Base-by-base conservation (phyloP, 1,140 invertebrate species). In the Riptortus pedestris region DNA sequence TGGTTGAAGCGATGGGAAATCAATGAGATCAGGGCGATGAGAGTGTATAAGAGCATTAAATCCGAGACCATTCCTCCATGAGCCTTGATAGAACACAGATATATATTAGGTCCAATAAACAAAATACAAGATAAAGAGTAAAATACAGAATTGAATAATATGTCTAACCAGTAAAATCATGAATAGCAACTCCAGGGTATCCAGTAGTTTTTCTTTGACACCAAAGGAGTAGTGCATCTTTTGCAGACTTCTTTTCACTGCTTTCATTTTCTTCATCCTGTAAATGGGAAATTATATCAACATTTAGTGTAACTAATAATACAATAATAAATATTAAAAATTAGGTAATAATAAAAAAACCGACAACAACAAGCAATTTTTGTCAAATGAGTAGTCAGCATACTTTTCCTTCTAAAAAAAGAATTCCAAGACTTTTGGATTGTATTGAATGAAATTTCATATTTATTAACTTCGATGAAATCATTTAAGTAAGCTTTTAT, bases 11-110 rank as follows among this genome's bases (percentile, higher is more conserved):
- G 82, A 78, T 63, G 83, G 79, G 80, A 87, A 98, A 71, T 91
- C 85, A 71, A 99, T 87, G 48, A 97, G 77, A 74, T 98, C 93
- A 20, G 95, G 94, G 62, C 93, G 80, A 75, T 97, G 94, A 24
- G 93, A 85, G 71, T 98, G 95, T 71, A 98, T 97, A 31, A 98
- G 85, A 18, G 95, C 95, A 76, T 96, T 97, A 79, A 98, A 98
- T 22, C 92, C 95, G 66, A 98, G 80, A 22, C 95, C 95, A 68
- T 83, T 92, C 63, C 93, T 79, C 95, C 95, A 98, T n/a, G 92
- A 96, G 71, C 82, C 88, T 80, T 79, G 83, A 76, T 83, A 65
- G 24, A 52, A 4, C 14, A 83, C 76, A 82, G 83, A 48, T 66
- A 65, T 67, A 59, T 26, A 26, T 59, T n/a, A n/a, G n/a, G n/a